Evolutionary conservation across 2,888 invertebrate species (phyloP).

Genomic region (Lasiommata megera): DNA sequence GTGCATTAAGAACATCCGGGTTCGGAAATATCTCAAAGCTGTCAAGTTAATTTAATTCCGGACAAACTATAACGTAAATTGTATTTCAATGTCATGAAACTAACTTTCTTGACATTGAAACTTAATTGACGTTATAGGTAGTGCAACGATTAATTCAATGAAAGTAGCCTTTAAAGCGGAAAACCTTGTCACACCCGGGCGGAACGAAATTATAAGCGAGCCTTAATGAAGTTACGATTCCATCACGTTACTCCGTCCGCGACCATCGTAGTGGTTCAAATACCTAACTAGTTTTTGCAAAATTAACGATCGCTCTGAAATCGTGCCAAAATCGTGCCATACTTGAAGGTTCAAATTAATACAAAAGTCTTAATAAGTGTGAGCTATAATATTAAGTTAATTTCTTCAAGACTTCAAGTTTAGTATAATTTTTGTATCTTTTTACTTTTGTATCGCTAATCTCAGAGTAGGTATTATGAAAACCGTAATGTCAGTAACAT

Average conservation of each 20-base stretch:
- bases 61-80: neutral
- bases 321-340: too few species aligned
- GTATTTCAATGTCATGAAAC: neutral
- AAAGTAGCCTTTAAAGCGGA: constrained; percentile 43
- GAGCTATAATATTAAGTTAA: too few species aligned
- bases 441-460: too few species aligned
- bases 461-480: too few species aligned
- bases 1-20: too few species aligned
- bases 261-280: neutral
- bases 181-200: constrained; percentile 40
- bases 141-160: constrained; percentile 38
- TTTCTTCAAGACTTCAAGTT: too few species aligned
- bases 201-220: constrained; percentile 49
- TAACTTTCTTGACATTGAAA: too few species aligned
- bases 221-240: constrained; percentile 59
- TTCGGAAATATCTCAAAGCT: constrained; percentile 1
- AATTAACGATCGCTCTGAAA: neutral
- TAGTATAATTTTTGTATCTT: too few species aligned
- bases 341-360: too few species aligned
- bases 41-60: constrained; percentile 1
- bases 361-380: too few species aligned
- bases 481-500: too few species aligned
- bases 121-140: too few species aligned
- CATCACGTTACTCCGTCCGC: constrained; percentile 41
- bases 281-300: neutral